Conservation (phyloP, 1,140 invertebrate genomes). For the Diorhabda carinulata region DNA sequence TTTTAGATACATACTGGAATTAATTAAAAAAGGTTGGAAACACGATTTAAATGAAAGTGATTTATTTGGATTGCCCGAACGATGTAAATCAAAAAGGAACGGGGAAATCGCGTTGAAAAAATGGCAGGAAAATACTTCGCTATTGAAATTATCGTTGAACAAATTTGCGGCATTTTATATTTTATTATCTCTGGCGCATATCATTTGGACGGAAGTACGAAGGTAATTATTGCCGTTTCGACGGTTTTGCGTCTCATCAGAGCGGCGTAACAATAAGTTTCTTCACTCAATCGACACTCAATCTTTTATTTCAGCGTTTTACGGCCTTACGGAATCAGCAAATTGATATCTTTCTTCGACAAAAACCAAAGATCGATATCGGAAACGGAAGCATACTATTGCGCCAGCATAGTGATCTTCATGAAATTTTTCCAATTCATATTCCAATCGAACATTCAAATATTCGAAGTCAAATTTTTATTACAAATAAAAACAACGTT, state of each 20-base stretch:
- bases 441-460: slow-evolving; percentile 68
- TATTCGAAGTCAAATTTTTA: slow-evolving; percentile 66
- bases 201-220: neutral
- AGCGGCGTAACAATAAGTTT: no score
- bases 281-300: neutral
- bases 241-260: no score
- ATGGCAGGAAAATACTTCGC: neutral
- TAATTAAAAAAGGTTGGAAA: slow-evolving; percentile 1
- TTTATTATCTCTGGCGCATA: neutral
- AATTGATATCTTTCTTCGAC: slow-evolving; percentile 38
- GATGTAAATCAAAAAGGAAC: neutral
- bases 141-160: neutral
- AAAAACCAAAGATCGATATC: slow-evolving; percentile 23
- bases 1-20: neutral
- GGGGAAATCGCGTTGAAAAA: neutral
- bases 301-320: slow-evolving; percentile 28
- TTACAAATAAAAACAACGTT: slow-evolving; percentile 77
- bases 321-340: slow-evolving; percentile 30
- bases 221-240: neutral
- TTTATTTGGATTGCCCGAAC: neutral
- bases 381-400: slow-evolving; percentile 24
- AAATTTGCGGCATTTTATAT: neutral
- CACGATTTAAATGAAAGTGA: neutral
- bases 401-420: slow-evolving; percentile 21
- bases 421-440: slow-evolving; percentile 26